Base-by-base conservation (phyloP, 2,797 vertebrate genomes). In the Molossus alvarezi region DNA sequence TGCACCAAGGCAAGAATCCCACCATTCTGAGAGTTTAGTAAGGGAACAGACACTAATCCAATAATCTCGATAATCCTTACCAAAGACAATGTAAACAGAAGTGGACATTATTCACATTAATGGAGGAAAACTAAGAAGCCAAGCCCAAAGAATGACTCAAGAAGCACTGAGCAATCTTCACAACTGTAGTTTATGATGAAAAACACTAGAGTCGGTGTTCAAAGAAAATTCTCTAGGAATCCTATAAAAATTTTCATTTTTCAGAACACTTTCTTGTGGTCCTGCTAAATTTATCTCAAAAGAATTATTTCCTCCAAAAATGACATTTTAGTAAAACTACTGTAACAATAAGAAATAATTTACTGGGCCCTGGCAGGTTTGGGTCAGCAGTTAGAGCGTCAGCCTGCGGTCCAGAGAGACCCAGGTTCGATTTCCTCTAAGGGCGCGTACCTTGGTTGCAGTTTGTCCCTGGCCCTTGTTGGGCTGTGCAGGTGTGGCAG, bases 221-320 rank as follows among this genome's bases (percentile, higher is more conserved):
- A 93, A 53, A 92, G 27, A n/a, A 23, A 90, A 88, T 86, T 96
- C 64, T 80, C 45, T 55, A 92, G 33, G 37, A 79, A 88, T 64
- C 73, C 33, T 64, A 17, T 21, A 33, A 88, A 82, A 64, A 13
- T 3, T 15, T 53, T 67, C 41, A 1, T 29, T 83, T 91, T 73
- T 23, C 23, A 76, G 21, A 90, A 27, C 12, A 86, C 57, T 55
- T 93, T 89, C 87, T 13, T 80, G 53, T n/a, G 17, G 33, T 71
- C n/a, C 41, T 58, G 6, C 17, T 92, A 88, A 72, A 95, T 82
- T 80, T 72, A 85, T 48, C 71, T 92, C n/a, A 65, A 0, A 60
- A 62, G 3, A 33, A 96, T 83, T 90, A 92, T 48, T 92, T 88
- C 41, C 29, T 94, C 27, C 41, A 17, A 91, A 96, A 94, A n/a